Evolutionary conservation across 2,113 vertebrate genomes (phyloP).

Genomic region (Solea solea): DNA sequence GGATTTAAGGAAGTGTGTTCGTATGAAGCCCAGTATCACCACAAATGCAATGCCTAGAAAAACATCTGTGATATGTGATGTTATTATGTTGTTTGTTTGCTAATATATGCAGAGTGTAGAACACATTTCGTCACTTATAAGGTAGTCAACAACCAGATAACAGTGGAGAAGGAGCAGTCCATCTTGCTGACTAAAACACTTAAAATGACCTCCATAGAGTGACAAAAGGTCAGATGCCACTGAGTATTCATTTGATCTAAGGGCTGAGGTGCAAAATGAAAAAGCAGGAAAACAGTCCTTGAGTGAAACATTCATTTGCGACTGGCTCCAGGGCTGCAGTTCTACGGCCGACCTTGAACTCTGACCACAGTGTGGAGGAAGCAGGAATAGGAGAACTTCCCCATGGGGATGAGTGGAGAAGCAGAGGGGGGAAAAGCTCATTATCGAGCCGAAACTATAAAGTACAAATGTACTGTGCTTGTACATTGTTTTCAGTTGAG

Average conservation of each 20-base stretch:
- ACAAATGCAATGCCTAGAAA: not conserved
- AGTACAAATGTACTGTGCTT: not conserved
- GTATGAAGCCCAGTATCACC: not conserved
- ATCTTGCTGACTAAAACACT: not conserved
- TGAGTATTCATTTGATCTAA: slow-evolving; percentile 13
- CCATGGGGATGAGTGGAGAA: not conserved
- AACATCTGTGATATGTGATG: not conserved
- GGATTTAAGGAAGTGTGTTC: not conserved
- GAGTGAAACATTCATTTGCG: slow-evolving; percentile 1
- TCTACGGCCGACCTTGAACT: slow-evolving; percentile 8
- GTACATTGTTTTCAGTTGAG: not conserved
- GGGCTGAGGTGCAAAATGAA: slow-evolving; percentile 7
- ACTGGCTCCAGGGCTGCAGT: not conserved
- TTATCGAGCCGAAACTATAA: not conserved
- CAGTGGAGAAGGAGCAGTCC: not conserved
- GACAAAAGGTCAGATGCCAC: not conserved
- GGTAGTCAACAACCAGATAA: not conserved
- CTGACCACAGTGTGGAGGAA: not conserved
- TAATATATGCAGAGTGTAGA: no score
- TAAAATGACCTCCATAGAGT: slow-evolving; percentile 18
- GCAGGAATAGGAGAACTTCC: not conserved
- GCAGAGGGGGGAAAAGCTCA: not conserved
- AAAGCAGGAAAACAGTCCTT: slow-evolving; percentile 1
- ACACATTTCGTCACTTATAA: no score
- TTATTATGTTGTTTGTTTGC: no score